A percentile compares a stretch with the other conserved stretches of the same genome.
Evolutionary conservation across 2,113 vertebrate genomes (phyloP).

Genomic region (Perccottus glenii): DNA sequence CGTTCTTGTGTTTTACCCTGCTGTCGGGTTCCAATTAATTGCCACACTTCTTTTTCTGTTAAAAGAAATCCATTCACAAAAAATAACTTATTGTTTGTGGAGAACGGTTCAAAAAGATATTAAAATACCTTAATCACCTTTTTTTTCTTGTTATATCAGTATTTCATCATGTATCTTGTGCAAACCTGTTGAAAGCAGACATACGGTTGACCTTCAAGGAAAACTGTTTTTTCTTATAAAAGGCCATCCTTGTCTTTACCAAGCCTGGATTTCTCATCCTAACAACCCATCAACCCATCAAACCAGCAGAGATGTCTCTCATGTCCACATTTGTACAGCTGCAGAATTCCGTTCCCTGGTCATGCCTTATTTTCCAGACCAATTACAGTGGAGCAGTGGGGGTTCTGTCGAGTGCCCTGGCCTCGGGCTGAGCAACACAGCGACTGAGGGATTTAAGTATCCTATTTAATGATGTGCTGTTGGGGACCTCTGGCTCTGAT

Average conservation of each 20-base stretch:
- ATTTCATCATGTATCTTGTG: not conserved
- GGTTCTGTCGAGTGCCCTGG: slow-evolving; percentile 25
- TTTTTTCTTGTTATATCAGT: not conserved
- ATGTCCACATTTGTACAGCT: slow-evolving; percentile 1
- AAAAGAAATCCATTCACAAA: no score
- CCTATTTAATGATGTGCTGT: slow-evolving; percentile 60
- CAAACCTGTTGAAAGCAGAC: not conserved
- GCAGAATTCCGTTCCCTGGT: slow-evolving; percentile 19
- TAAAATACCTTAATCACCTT: not conserved
- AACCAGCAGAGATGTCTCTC: not conserved
- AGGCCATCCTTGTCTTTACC: not conserved
- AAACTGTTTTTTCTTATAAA: not conserved
- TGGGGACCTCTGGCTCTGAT: slow-evolving; percentile 39
- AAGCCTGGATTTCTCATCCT: not conserved
- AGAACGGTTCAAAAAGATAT: no score
- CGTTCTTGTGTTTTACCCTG: no score
- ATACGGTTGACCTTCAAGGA: not conserved
- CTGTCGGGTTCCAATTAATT: no score
- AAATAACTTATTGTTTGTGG: no score
- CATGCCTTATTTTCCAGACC: slow-evolving; percentile 42
- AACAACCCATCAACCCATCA: slow-evolving; percentile 16
- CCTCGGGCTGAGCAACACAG: slow-evolving; percentile 19
- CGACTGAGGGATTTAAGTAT: slow-evolving; percentile 51
- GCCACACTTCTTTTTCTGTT: no score
- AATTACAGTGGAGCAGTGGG: slow-evolving; percentile 44